Percentiles rank a stretch among this genome's conserved stretches.
These are phyloP conservation scores for Ictalurus punctatus DNA, from an alignment of 2,113 vertebrate genomes.

Conservation along the genomic window DNA sequence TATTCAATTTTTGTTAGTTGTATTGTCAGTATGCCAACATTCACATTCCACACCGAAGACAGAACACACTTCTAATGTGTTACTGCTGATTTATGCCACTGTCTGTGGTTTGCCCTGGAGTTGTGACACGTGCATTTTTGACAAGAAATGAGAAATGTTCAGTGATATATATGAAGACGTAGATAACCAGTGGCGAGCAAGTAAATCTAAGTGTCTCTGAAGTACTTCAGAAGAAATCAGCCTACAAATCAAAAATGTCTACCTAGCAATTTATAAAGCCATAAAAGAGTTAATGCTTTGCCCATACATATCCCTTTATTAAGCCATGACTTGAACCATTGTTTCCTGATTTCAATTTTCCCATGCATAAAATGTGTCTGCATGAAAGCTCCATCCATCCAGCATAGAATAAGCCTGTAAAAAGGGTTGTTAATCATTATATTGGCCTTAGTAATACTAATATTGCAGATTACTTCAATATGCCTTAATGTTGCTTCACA, in stretches of 20 bases:
- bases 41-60: neutral
- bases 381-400: neutral
- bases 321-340: neutral
- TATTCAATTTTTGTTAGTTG: neutral
- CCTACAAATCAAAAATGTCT: conserved; percentile 2
- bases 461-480: neutral
- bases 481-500: neutral
- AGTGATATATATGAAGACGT: conserved; percentile 40
- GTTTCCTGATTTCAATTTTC: neutral
- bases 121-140: conserved; percentile 19
- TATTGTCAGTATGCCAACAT: neutral
- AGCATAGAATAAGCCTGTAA: neutral
- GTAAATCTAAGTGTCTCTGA: conserved; percentile 1
- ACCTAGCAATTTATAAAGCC: neutral
- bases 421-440: neutral
- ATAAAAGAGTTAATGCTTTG: neutral
- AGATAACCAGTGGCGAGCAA: neutral
- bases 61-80: neutral
- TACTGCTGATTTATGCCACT: conserved; percentile 41
- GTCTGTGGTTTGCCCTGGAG: conserved; percentile 17
- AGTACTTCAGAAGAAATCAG: neutral
- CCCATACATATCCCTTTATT: neutral
- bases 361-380: neutral
- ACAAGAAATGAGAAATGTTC: conserved; percentile 44
- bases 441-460: neutral